These are phyloP conservation scores for Lepisosteus osseus DNA, from an alignment of 2,113 vertebrate genomes.

Conservation along the genomic window DNA sequence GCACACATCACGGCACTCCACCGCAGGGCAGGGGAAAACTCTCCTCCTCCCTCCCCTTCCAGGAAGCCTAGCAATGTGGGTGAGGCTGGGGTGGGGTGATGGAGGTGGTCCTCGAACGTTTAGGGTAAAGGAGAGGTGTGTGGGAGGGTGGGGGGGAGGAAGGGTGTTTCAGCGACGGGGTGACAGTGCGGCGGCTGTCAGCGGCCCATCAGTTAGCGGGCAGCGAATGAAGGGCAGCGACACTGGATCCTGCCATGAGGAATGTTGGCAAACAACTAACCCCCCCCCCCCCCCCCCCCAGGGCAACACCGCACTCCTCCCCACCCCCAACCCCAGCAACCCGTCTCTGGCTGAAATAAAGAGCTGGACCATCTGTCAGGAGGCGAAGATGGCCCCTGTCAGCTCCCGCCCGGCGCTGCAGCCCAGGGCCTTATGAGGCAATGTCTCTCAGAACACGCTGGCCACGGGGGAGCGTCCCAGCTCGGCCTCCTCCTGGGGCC, in stretches of 20 bases:
- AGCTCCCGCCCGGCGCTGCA: slow-evolving; percentile 52
- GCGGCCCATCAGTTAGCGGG: slow-evolving; percentile 58
- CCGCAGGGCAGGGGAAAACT: no score
- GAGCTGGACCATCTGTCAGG: slow-evolving; percentile 73
- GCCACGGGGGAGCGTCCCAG: slow-evolving; percentile 48
- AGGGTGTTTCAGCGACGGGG: background rate
- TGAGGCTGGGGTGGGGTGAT: no score
- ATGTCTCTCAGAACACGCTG: slow-evolving; percentile 46
- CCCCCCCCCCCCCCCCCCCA: slow-evolving; percentile 6
- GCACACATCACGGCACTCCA: no score
- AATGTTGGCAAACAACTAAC: slow-evolving; percentile 53
- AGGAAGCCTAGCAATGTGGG: no score
- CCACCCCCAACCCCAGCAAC: slow-evolving; percentile 4
- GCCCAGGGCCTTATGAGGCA: slow-evolving; percentile 67
- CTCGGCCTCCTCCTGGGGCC: slow-evolving; percentile 23
- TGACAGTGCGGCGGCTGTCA: slow-evolving; percentile 51
- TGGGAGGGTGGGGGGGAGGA: no score
- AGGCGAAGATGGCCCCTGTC: slow-evolving; percentile 64
- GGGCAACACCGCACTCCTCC: background rate
- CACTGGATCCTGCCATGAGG: slow-evolving; percentile 56
- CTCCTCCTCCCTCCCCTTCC: no score
- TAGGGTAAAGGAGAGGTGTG: no score
- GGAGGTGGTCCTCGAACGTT: no score
- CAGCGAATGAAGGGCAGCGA: slow-evolving; percentile 58
- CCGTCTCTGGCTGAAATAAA: slow-evolving; percentile 63